Conservation (phyloP, 2,797 vertebrate genomes). For the Discoglossus pictus region DNA sequence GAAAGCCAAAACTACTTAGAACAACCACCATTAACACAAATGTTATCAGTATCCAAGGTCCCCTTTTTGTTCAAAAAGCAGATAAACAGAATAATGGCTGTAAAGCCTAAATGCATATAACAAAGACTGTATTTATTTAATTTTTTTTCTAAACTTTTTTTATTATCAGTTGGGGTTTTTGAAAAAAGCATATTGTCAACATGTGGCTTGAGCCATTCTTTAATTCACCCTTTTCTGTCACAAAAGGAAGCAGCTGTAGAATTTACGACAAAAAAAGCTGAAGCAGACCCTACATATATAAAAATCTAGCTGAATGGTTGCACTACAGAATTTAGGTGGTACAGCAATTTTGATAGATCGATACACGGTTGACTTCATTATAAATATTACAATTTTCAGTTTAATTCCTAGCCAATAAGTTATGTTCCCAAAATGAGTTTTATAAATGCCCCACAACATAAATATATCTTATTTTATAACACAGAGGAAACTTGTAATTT, state of each 20-base stretch:
- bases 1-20: too few relatives aligned
- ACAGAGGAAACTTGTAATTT: conserved; percentile 66
- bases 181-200: too few relatives aligned
- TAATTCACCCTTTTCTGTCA: conserved; percentile 56
- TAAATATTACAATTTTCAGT: not conserved
- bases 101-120: too few relatives aligned
- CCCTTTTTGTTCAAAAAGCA: too few relatives aligned
- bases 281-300: conserved; percentile 63
- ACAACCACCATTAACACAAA: too few relatives aligned
- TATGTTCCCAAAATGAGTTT: conserved; percentile 39
- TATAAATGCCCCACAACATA: conserved; percentile 48
- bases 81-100: too few relatives aligned
- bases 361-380: conserved; percentile 4
- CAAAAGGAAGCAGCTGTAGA: conserved; percentile 63
- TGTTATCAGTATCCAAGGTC: too few relatives aligned
- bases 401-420: conserved; percentile 15
- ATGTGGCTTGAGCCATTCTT: too few relatives aligned
- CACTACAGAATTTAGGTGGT: conserved; percentile 59
- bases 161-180: too few relatives aligned
- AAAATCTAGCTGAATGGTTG: conserved; percentile 58
- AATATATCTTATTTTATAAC: conserved; percentile 61
- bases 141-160: too few relatives aligned
- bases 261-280: conserved; percentile 72
- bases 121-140: too few relatives aligned
- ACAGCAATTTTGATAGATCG: conserved; percentile 14